Evolutionary conservation across 2,113 vertebrate genomes (phyloP).

Genomic region (Scytalopus superciliaris): DNA sequence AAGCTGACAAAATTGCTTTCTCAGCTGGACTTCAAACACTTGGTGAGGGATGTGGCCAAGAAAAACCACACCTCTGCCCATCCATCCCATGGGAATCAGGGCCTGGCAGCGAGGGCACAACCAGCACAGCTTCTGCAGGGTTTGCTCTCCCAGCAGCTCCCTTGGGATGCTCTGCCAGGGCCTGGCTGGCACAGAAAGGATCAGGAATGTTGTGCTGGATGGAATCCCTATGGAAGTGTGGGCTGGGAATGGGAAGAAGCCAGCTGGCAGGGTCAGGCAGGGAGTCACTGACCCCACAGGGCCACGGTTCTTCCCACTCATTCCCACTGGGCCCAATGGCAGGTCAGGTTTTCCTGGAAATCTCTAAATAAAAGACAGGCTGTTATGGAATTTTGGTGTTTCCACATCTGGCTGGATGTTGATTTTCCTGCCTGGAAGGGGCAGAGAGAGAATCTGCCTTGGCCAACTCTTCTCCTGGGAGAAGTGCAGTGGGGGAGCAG

Average conservation of each 20-base stretch:
- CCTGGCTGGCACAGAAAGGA: neutral
- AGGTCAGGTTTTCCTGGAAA: neutral
- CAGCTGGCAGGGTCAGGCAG: neutral
- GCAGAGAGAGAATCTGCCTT: neutral
- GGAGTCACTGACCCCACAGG: neutral
- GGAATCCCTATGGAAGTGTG: neutral
- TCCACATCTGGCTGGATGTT: neutral
- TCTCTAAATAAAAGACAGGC: neutral
- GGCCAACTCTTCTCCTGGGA: neutral
- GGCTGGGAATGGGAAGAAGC: neutral
- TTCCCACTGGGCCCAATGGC: neutral
- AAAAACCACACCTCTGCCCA: neutral
- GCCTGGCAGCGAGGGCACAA: neutral
- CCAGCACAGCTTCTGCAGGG: neutral
- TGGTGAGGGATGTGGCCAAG: neutral
- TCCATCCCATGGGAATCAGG: neutral
- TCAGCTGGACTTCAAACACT: neutral
- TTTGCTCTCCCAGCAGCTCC: neutral
- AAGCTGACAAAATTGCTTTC: neutral
- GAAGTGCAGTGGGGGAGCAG: neutral
- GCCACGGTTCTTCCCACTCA: fast-evolving
- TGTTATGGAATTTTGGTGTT: neutral
- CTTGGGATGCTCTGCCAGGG: neutral
- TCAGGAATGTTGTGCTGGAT: fast-evolving
- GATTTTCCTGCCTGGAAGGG: neutral